Percentiles rank a stretch among this genome's conserved stretches.
phyloP scores from a whole-genome alignment of 2,888 invertebrate genomes.

The Diarsia rubi region DNA sequence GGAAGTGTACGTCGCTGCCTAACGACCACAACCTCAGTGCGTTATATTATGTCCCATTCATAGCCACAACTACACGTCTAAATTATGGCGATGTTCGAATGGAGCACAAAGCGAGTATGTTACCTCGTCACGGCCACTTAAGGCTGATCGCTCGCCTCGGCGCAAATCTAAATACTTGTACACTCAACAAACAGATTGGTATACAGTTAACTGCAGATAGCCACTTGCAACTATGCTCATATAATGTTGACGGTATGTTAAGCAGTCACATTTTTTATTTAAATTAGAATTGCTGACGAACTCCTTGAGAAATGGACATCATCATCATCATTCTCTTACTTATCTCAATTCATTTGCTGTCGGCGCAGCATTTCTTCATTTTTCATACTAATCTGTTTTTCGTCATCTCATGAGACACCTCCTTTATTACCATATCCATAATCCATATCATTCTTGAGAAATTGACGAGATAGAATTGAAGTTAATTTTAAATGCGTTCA shows the following conservation, averaged over 20 bases:
- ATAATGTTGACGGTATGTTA: neutral
- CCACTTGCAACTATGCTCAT: neutral
- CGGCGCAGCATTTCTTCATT: too few species aligned
- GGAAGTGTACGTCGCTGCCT: neutral
- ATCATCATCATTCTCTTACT: too few species aligned
- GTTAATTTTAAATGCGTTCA: neutral
- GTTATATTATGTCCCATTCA: constrained; percentile 8
- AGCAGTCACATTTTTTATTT: neutral
- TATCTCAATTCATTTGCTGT: too few species aligned
- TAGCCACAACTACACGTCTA: constrained; percentile 21
- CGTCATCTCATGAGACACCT: too few species aligned
- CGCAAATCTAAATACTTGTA: constrained; percentile 49
- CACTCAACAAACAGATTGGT: neutral
- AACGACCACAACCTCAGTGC: neutral
- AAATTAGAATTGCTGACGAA: neutral
- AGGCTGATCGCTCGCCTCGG: constrained; percentile 37
- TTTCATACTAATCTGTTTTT: too few species aligned
- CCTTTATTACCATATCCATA: too few species aligned
- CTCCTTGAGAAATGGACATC: too few species aligned
- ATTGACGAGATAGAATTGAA: neutral
- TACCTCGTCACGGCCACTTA: constrained; percentile 47
- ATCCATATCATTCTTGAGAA: too few species aligned
- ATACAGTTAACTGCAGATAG: neutral
- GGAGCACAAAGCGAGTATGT: constrained; percentile 46
- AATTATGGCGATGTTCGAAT: constrained; percentile 37